phyloP scores from a whole-genome alignment of 2,797 vertebrate species.

The Crax fasciolata region DNA sequence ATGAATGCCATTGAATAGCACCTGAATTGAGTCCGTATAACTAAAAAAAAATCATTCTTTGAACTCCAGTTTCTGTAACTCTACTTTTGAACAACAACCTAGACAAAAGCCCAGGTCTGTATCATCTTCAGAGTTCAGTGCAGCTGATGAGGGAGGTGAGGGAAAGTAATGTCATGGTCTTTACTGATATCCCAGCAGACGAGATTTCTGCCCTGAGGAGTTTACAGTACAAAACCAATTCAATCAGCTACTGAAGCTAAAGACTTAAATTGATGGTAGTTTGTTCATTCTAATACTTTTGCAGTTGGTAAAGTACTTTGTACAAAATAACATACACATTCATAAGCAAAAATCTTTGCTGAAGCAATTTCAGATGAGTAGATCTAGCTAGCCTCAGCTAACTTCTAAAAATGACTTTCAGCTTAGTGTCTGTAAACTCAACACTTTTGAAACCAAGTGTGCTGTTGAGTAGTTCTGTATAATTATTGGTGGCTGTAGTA shows the following conservation, averaged over 20 bases:
- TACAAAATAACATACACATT: neutral
- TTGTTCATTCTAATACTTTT: neutral
- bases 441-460: neutral
- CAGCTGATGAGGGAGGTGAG: neutral
- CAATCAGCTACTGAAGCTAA: neutral
- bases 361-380: constrained; percentile 17
- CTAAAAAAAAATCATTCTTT: neutral
- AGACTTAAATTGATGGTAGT: neutral
- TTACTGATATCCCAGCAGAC: neutral
- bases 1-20: neutral
- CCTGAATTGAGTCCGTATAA: neutral
- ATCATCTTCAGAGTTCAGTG: neutral
- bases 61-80: neutral
- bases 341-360: constrained; percentile 28
- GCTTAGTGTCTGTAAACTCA: neutral
- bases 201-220: neutral
- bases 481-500: neutral
- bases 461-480: neutral
- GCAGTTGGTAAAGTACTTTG: neutral
- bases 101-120: neutral
- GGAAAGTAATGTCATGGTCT: neutral
- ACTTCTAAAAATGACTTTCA: constrained; percentile 2
- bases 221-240: neutral
- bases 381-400: neutral
- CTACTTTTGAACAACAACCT: neutral